Base-by-base conservation (phyloP, 2,113 vertebrate species). In the Microtus oregoni region DNA sequence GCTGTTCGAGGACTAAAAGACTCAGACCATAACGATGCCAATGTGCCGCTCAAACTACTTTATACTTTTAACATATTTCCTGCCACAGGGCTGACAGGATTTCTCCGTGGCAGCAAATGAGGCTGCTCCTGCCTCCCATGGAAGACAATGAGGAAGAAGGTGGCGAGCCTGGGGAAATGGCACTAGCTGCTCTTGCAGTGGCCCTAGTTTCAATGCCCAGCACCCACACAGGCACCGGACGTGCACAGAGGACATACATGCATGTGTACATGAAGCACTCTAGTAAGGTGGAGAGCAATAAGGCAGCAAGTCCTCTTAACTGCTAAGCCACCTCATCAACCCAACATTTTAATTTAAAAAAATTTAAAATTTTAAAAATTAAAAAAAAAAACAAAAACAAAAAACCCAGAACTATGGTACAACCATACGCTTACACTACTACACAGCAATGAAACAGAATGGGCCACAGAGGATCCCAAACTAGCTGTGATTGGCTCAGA, bases 101-200 rank as follows among this genome's bases (percentile, higher is more conserved):
- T 61, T 20, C 91, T 92, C 44, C 78, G 35, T 7, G 38, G 24
- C 44, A 35, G 85, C 5, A 67, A 32, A 67, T 55, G 79, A 73
- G 32, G 73, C 13, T 38, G 30, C 75, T 82, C 68, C 61, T 50
- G 86, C 63, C 79, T 41, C 68, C 11, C 72, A 76, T 22, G 15
- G 90, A n/a, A 89, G 89, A 28, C 50, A 83, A 89, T 61, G 10
- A 95, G 44, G 35, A 7, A 77, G 91, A 65, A 83, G 22, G 81
- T 15, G 14, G 55, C 28, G 7, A 7, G 22, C 22, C n/a, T 63
- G n/a, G 55, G 41, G 13, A 9, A 55, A 78, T 20, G 44, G 12
- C 52, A 47, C 61, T 67, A 2, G 4, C 6, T 72, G 30, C 47
- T 28, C 20, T 55, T 13, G 65, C 38, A 32, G 44, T n/a, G 55